phyloP scores from a whole-genome alignment of 2,888 invertebrate genomes.

The Brenthis ino region DNA sequence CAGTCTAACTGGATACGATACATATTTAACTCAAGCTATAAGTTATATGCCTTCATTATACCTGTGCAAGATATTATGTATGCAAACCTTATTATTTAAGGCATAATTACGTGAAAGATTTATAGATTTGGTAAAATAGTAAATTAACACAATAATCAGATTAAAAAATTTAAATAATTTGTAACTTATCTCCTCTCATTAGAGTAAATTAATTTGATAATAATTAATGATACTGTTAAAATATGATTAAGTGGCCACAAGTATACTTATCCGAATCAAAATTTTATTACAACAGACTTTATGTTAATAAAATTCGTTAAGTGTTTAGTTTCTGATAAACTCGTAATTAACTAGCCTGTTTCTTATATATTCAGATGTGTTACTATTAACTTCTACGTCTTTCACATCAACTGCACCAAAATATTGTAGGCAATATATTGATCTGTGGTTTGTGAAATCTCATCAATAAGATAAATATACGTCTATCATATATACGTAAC shows the following conservation, averaged over 20 bases:
- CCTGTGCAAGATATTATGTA: not conserved
- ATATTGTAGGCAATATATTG: not conserved
- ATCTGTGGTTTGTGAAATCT: no score
- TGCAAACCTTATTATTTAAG: not conserved
- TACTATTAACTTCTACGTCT: constrained; percentile 3
- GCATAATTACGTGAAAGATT: not conserved
- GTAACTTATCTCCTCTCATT: constrained; percentile 1
- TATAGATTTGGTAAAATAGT: not conserved
- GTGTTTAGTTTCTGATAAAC: constrained; percentile 9
- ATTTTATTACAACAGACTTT: constrained; percentile 27
- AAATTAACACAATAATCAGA: not conserved
- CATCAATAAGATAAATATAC: no score
- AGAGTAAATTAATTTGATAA: constrained; percentile 11
- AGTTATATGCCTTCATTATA: not conserved
- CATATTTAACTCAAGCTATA: not conserved
- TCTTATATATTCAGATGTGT: constrained; percentile 4
- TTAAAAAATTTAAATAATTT: constrained; percentile 1
- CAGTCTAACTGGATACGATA: constrained; percentile 9
- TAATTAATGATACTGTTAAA: constrained; percentile 12
- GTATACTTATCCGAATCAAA: constrained; percentile 28
- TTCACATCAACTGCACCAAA: not conserved
- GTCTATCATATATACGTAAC: not conserved
- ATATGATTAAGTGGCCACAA: constrained; percentile 15
- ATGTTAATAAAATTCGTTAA: constrained; percentile 31
- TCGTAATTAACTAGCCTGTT: constrained; percentile 3